Evolutionary conservation across 1,140 invertebrate genomes (phyloP).

Genomic region (Armadillidium nasatum): DNA sequence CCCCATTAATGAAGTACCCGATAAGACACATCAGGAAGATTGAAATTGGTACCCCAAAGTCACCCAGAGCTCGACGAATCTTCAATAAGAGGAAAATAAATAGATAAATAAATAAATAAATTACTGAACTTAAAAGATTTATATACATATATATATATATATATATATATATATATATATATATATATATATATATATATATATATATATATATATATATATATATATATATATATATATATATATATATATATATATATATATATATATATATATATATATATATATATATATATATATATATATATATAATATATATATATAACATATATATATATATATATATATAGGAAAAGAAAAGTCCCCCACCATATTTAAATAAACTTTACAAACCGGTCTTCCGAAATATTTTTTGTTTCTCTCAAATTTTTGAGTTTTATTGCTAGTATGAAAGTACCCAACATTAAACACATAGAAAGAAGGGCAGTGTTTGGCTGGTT

Average conservation of each 20-base stretch:
- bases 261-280: too few relatives aligned
- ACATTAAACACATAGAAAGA: slow-evolving; percentile 84
- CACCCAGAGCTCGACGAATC: slow-evolving; percentile 74
- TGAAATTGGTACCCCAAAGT: slow-evolving; percentile 92
- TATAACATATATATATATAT: too few relatives aligned
- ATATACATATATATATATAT: slow-evolving; percentile 18
- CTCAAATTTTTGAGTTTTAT: slow-evolving; percentile 87
- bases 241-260: too few relatives aligned
- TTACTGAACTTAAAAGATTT: not conserved
- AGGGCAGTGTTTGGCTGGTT: slow-evolving; percentile 85
- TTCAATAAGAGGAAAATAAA: not conserved
- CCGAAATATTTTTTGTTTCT: slow-evolving; percentile 92
- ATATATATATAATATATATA: too few relatives aligned
- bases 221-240: too few relatives aligned
- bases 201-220: not conserved
- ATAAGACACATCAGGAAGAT: slow-evolving; percentile 82
- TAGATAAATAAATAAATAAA: too few relatives aligned
- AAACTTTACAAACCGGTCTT: slow-evolving; percentile 66
- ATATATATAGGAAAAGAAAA: too few relatives aligned
- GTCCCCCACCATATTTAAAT: too few relatives aligned
- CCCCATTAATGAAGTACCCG: slow-evolving; percentile 65
- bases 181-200: slow-evolving; percentile 14
- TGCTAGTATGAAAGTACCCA: slow-evolving; percentile 91
- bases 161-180: slow-evolving; percentile 22
- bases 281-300: too few relatives aligned